These are phyloP conservation scores for Eupithecia insigniata DNA, from an alignment of 2,888 invertebrate genomes.

Conservation along the genomic window DNA sequence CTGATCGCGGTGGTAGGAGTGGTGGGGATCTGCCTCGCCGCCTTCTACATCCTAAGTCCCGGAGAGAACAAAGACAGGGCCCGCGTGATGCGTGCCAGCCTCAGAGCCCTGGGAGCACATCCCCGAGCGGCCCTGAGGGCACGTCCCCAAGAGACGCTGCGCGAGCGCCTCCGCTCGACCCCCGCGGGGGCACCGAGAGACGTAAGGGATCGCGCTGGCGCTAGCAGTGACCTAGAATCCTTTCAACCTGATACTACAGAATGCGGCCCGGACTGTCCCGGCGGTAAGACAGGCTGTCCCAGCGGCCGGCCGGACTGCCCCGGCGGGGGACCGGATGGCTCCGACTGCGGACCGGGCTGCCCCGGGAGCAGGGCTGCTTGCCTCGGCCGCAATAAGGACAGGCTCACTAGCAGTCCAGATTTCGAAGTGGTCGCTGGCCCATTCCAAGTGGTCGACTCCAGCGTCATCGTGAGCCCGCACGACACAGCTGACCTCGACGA, in stretches of 20 bases:
- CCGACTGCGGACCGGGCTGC: too few species aligned
- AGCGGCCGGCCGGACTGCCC: too few species aligned
- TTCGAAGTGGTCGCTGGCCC: neutral
- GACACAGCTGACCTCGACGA: neutral
- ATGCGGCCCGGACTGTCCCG: neutral
- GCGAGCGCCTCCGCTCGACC: neutral
- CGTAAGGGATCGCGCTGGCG: neutral
- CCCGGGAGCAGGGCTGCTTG: too few species aligned
- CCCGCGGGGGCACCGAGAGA: neutral
- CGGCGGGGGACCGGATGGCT: too few species aligned
- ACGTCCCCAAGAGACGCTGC: neutral
- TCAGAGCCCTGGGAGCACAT: neutral
- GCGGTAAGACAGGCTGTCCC: too few species aligned
- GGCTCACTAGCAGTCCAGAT: neutral
- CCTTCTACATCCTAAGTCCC: neutral
- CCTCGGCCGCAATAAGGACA: too few species aligned
- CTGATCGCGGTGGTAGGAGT: neutral
- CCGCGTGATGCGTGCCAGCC: neutral
- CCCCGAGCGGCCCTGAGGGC: neutral
- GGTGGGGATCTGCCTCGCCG: neutral
- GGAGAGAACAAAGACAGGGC: neutral
- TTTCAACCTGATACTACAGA: neutral
- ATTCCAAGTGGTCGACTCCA: neutral
- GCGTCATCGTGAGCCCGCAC: neutral
- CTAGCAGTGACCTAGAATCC: neutral